These are phyloP conservation scores for Spodoptera litura DNA, from an alignment of 1,140 invertebrate species.

Conservation along the genomic window DNA sequence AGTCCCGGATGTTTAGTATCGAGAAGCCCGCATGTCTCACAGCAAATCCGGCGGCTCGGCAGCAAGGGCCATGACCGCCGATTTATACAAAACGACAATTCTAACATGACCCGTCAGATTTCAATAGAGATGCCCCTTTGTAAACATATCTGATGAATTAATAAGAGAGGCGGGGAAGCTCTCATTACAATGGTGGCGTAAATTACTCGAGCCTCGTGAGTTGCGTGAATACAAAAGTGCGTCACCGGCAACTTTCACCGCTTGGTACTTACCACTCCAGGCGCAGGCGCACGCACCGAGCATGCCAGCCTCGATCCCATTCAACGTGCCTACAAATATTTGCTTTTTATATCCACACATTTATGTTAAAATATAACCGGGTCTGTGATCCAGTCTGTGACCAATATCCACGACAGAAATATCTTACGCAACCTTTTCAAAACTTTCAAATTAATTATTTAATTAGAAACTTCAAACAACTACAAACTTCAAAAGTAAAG, in stretches of 20 bases:
- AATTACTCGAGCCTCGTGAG: constrained; percentile 62
- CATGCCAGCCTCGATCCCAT: constrained; percentile 46
- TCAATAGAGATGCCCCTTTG: constrained; percentile 52
- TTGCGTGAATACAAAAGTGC: constrained; percentile 76
- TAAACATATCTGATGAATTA: constrained; percentile 44
- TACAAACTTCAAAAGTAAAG: not conserved
- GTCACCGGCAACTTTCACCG: constrained; percentile 79
- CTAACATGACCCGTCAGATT: constrained; percentile 57
- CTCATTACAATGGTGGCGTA: constrained; percentile 62
- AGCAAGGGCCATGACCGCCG: constrained; percentile 56
- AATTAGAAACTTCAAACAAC: not conserved
- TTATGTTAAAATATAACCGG: not conserved
- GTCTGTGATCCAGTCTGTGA: not conserved
- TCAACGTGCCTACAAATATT: constrained; percentile 22
- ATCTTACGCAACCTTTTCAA: not conserved
- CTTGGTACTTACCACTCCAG: constrained; percentile 45
- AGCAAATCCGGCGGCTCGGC: constrained; percentile 55
- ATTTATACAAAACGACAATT: constrained; percentile 64
- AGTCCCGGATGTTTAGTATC: constrained; percentile 49
- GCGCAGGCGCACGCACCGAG: constrained; percentile 53
- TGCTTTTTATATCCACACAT: constrained; percentile 1
- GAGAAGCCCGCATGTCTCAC: constrained; percentile 61
- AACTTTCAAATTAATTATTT: constrained; percentile 10
- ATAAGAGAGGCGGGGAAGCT: constrained; percentile 50
- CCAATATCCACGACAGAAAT: not conserved